Percentiles rank a stretch among this genome's conserved stretches.
Evolutionary conservation across 2,797 vertebrate species (phyloP).

Genomic region (Eidolon dupreanum): DNA sequence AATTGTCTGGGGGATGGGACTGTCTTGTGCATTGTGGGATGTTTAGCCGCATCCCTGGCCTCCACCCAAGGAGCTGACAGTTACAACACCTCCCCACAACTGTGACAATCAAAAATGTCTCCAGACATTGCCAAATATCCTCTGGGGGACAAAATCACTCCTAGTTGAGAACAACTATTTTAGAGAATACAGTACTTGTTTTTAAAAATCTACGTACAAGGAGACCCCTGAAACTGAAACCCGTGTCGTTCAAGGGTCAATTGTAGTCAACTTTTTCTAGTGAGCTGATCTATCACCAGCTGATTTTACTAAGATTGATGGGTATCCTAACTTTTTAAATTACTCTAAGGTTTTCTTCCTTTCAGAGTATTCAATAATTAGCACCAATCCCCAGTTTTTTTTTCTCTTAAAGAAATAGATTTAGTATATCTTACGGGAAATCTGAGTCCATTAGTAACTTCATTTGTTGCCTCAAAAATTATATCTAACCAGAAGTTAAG

Average conservation of each 20-base stretch:
- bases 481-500: conserved; percentile 99
- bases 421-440: conserved; percentile 91
- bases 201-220: not conserved
- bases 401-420: conserved; percentile 49
- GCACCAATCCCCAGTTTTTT: not conserved
- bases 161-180: not conserved
- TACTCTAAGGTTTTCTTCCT: not conserved
- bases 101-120: conserved; percentile 9
- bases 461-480: conserved; percentile 95
- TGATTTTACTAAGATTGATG: not conserved
- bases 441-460: conserved; percentile 91
- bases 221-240: not conserved
- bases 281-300: conserved; percentile 12
- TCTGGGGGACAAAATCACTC: not conserved
- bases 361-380: conserved; percentile 24
- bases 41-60: not conserved
- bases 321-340: conserved; percentile 3
- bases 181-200: not conserved
- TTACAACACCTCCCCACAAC: not conserved
- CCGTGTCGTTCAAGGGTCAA: not conserved
- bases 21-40: not conserved
- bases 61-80: not conserved
- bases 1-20: not conserved
- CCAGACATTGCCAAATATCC: not conserved
- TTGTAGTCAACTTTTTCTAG: not conserved